Base-by-base conservation (phyloP, 2,113 vertebrate genomes). In the Takifugu bimaculatus region DNA sequence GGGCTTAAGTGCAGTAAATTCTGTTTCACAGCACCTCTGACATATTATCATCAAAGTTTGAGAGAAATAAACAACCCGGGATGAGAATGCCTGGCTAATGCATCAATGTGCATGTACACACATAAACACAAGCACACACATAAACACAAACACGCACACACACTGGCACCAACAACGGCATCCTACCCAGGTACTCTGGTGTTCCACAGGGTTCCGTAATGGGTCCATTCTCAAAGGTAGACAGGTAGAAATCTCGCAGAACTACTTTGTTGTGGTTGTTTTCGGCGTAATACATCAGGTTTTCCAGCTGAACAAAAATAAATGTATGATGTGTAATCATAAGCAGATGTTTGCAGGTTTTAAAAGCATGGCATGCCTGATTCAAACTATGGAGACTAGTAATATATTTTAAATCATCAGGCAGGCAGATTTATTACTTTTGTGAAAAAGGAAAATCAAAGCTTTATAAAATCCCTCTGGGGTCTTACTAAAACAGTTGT, bases 251-350 rank as follows among this genome's bases (percentile, higher is more conserved):
- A 75, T 94, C 93, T 56, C 93, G 88, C 67, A 93, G 79, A 28
- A 94, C 91, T 1, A 93, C 92, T 84, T 93, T 94, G 58, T 93
- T 92, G 68, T 92, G 93, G 82, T 92, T 93, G 76, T 92, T 91
- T 67, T 93, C 91, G 74, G 88, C 93, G 85, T 93, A 93, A 80
- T 94, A 94, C 91, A 94, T 93, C 54, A 94, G 70, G 74, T 94
- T 94, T 87, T 94, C 93, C 80, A 93, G 87, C 93, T 94, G 64
- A 43, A 74, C 1, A 72, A 58, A 61, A 65, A 5, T 11, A 56
- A 6, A 13, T 6, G 72, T 2, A 52, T 0, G 55, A 63, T 13
- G 26, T 26, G 0, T 7, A 12, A 49, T 50, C 3, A 62, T 44
- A 10, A 14, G 60, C 4, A 63, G 49, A 57, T 64, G 32, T 3